These are phyloP conservation scores for Ornithorhynchus anatinus DNA, from an alignment of 2,113 vertebrate genomes.

Conservation along the genomic window DNA sequence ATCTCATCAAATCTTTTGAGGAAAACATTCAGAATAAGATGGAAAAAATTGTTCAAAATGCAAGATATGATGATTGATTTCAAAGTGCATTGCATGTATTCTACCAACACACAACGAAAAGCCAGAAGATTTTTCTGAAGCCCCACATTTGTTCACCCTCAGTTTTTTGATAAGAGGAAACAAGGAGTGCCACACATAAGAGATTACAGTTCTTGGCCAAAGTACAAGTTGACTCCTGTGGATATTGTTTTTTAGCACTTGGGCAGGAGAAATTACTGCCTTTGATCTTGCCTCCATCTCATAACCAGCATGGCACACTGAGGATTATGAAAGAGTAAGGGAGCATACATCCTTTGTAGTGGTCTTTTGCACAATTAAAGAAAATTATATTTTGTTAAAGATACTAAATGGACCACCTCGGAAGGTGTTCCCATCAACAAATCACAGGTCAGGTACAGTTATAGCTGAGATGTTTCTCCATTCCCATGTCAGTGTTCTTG, in stretches of 20 bases:
- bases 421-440: neutral
- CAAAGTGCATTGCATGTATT: slow-evolving; percentile 20
- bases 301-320: neutral
- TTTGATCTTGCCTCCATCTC: slow-evolving; percentile 34
- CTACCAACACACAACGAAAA: slow-evolving; percentile 15
- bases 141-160: slow-evolving; percentile 44
- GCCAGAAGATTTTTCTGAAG: slow-evolving; percentile 31
- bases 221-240: slow-evolving; percentile 47
- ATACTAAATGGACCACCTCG: neutral
- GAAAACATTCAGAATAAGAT: neutral
- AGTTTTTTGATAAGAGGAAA: slow-evolving; percentile 37
- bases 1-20: neutral
- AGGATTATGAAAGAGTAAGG: neutral
- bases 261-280: slow-evolving; percentile 28
- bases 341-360: neutral
- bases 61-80: slow-evolving; percentile 5
- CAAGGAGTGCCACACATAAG: slow-evolving; percentile 41
- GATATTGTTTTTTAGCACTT: slow-evolving; percentile 7
- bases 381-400: neutral
- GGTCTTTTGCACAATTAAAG: neutral
- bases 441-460: neutral
- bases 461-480: neutral
- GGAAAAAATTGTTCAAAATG: neutral
- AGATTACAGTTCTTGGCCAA: slow-evolving; percentile 60
- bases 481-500: neutral